Evolutionary conservation across 2,888 invertebrate genomes (phyloP).

Genomic region (Apoda limacodes): DNA sequence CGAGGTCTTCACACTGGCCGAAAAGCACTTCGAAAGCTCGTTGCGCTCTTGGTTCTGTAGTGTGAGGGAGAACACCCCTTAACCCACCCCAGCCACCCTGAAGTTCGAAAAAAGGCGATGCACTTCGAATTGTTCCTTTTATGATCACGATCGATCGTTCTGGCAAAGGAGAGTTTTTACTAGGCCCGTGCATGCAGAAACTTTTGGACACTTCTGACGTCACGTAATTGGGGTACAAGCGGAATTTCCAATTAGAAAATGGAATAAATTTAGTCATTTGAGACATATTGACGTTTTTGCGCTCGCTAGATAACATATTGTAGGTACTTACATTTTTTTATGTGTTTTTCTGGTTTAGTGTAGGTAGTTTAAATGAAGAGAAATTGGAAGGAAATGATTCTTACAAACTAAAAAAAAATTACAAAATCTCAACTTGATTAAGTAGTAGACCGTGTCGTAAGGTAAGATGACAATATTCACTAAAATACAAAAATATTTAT

Average conservation of each 20-base stretch:
- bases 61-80: constrained; percentile 20
- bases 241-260: constrained; percentile 39
- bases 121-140: constrained; percentile 67
- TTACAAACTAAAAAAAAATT: too few species aligned
- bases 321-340: too few species aligned
- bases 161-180: constrained; percentile 62
- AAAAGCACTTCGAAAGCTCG: constrained; percentile 57
- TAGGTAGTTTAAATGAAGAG: too few species aligned
- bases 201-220: constrained; percentile 49
- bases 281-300: background rate
- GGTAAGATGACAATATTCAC: too few species aligned
- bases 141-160: constrained; percentile 66
- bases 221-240: constrained; percentile 48
- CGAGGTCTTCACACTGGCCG: constrained; percentile 44
- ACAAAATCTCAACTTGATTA: too few species aligned
- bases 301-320: too few species aligned
- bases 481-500: too few species aligned
- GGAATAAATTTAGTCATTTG: constrained; percentile 15
- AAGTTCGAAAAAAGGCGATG: constrained; percentile 67
- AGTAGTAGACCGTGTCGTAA: too few species aligned
- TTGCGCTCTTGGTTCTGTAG: constrained; percentile 40
- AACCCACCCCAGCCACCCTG: constrained; percentile 28
- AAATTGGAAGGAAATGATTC: too few species aligned
- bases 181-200: constrained; percentile 33
- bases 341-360: too few species aligned